Evolutionary conservation across 1,140 invertebrate species (phyloP).

Genomic region (Zaprionus inermis): DNA sequence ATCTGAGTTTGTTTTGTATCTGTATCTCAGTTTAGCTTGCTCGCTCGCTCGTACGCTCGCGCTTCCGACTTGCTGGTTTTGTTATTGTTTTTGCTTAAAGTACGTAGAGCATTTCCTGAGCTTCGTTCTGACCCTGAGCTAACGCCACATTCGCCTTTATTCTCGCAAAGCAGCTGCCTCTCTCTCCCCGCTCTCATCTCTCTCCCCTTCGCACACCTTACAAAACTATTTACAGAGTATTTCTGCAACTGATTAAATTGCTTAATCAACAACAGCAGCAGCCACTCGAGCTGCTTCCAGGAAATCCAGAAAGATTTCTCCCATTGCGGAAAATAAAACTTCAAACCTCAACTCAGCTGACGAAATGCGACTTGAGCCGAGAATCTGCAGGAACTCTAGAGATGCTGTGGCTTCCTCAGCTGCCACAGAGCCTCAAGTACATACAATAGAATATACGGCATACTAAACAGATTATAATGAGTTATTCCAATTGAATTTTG

Average conservation of each 20-base stretch:
- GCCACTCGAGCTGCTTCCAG: conserved; percentile 18
- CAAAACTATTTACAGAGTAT: conserved; percentile 31
- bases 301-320: conserved; percentile 37
- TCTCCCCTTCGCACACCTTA: neutral
- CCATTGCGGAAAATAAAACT: conserved; percentile 5
- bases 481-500: neutral
- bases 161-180: no score
- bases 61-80: conserved; percentile 24
- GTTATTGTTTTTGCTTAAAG: conserved; percentile 27
- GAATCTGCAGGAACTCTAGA: neutral
- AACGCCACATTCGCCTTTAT: neutral
- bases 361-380: neutral
- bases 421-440: no score
- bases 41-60: conserved; percentile 58
- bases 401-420: no score
- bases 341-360: neutral
- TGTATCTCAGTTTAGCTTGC: conserved; percentile 67
- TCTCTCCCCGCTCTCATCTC: neutral
- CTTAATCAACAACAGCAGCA: conserved; percentile 37
- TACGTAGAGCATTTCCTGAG: conserved; percentile 40
- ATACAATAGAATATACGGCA: no score
- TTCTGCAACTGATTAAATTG: conserved; percentile 23
- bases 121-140: conserved; percentile 9
- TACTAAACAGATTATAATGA: neutral
- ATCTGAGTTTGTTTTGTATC: conserved; percentile 61